A percentile compares a stretch with the other conserved stretches of the same genome.
These are phyloP conservation scores for Nesoenas mayeri DNA, from an alignment of 2,113 vertebrate species.

Conservation along the genomic window DNA sequence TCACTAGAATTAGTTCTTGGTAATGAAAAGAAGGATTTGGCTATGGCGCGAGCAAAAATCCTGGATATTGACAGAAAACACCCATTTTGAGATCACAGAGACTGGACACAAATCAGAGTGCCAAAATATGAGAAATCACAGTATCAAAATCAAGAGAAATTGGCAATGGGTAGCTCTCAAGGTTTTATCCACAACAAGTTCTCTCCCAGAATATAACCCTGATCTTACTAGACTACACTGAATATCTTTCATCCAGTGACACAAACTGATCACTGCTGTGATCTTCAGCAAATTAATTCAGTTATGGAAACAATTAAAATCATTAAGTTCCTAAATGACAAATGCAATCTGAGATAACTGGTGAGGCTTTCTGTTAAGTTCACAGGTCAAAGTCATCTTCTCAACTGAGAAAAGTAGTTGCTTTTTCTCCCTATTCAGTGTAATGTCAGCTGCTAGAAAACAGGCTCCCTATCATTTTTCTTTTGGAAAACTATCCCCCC, in stretches of 20 bases:
- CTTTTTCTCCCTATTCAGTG: not conserved
- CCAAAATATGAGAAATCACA: not conserved
- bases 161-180: not conserved
- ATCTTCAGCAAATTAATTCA: not conserved
- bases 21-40: not conserved
- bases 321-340: slow-evolving; percentile 3
- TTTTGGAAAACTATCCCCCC: not conserved
- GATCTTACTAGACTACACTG: not conserved
- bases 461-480: not conserved
- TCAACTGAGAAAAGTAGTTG: not conserved
- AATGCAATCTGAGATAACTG: not conserved
- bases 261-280: not conserved
- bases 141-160: not conserved
- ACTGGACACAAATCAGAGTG: not conserved
- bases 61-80: not conserved
- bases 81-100: not conserved
- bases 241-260: not conserved
- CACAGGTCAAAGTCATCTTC: not conserved
- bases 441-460: not conserved
- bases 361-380: not conserved
- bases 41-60: not conserved
- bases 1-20: not conserved
- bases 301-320: not conserved
- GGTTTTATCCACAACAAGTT: not conserved
- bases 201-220: not conserved